Base-by-base conservation (phyloP, 2,113 vertebrate genomes). In the Phalacrocorax brasilianus region DNA sequence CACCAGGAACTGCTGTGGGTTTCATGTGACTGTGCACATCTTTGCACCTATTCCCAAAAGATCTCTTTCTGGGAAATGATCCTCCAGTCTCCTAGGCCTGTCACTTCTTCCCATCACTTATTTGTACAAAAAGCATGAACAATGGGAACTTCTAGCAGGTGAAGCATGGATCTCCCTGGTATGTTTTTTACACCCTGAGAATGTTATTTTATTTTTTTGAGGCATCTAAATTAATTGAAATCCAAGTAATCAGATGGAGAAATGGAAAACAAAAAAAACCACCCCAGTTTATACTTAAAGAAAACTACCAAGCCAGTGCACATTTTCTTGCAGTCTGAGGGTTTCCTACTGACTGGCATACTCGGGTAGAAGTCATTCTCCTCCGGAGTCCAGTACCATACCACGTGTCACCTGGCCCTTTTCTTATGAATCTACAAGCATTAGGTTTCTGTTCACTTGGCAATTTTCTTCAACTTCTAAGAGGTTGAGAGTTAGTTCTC, bases 351-450 rank as follows among this genome's bases (percentile, higher is more conserved):
- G 40, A 30, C 15, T 22, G 35, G 30, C 10, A 16, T 33, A 66
- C 71, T 61, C 2, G 3, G 27, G 28, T 55, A 83, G 53, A 14
- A 83, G 35, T 38, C 42, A 15, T 72, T 92, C 58, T 92, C 16
- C 19, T 78, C 66, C 83, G 40, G 21, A 76, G 44, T 27, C 62
- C 62, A 42, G 14, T 44, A 85, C 78, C 67, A 56, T 30, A 58
- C 50, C 27, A 12, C 0, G 0, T 14, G 4, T 58, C 44, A 45
- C 33, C 22, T 33, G 11, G 0, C 33, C 23, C 44, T 93, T 76
- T 70, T 55, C 47, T 74, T 65, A 3, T 2, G 3, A 23, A 44
- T 38, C 14, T 44, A 15, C 4, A 4, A 50, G n/a, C 30, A 21
- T 63, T 33, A 70, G 20, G 20, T 19, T 83, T 90, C 74, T 52